phyloP scores from a whole-genome alignment of 1,140 invertebrate genomes.

The Pseudoatta argentina region DNA sequence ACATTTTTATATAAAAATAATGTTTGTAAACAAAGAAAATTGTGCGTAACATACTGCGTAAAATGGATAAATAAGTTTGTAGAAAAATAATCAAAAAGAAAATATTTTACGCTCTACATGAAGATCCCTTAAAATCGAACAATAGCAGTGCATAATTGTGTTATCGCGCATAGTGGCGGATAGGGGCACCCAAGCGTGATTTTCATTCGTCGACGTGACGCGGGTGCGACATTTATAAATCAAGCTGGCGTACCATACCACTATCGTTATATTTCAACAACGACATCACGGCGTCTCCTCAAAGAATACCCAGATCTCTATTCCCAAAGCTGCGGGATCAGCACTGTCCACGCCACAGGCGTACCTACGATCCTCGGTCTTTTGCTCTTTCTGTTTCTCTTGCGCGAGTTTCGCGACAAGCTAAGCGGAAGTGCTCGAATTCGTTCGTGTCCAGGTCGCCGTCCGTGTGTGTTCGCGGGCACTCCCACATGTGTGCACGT shows the following conservation, averaged over 20 bases:
- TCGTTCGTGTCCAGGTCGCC: slow-evolving; percentile 24
- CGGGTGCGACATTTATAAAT: slow-evolving; percentile 49
- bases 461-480: slow-evolving; percentile 17
- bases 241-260: slow-evolving; percentile 39
- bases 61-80: background rate
- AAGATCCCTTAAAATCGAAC: slow-evolving; percentile 17
- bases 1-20: background rate
- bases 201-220: slow-evolving; percentile 38
- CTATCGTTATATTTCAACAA: slow-evolving; percentile 59
- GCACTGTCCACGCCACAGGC: slow-evolving; percentile 53
- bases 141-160: slow-evolving; percentile 36
- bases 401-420: slow-evolving; percentile 49
- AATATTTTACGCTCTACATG: background rate
- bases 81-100: background rate
- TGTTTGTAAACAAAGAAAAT: background rate
- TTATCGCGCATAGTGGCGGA: slow-evolving; percentile 40
- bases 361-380: slow-evolving; percentile 27
- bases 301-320: slow-evolving; percentile 61
- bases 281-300: slow-evolving; percentile 30
- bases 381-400: slow-evolving; percentile 34
- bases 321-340: slow-evolving; percentile 60
- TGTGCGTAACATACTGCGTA: background rate
- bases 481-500: slow-evolving; percentile 38
- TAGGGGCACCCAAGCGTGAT: slow-evolving; percentile 35
- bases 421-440: slow-evolving; percentile 56